These are phyloP conservation scores for Rhynchopsitta pachyrhyncha DNA, from an alignment of 2,113 vertebrate genomes.

Conservation along the genomic window DNA sequence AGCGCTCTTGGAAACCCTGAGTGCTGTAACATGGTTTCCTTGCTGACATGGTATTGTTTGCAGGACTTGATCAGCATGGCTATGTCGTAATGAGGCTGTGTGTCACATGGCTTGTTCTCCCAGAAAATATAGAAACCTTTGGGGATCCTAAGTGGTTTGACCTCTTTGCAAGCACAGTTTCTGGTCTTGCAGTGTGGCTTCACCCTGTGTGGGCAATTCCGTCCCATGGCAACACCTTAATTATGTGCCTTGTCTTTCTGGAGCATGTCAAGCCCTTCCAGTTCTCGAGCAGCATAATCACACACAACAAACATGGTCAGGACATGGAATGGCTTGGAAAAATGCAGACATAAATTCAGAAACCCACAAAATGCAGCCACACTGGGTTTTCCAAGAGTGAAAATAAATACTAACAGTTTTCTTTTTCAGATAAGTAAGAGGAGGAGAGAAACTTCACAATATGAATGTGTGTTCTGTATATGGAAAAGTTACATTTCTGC, in stretches of 20 bases:
- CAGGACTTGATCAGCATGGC: rapidly evolving
- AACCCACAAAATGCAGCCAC: not conserved
- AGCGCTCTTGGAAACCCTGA: rapidly evolving
- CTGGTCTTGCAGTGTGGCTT: conserved; percentile 1
- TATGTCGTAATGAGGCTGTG: not conserved
- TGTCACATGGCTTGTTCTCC: not conserved
- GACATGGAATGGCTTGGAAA: not conserved
- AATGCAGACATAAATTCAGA: not conserved
- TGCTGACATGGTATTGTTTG: not conserved
- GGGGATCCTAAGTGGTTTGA: not conserved
- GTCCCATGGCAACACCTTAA: not conserved
- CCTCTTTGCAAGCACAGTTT: conserved; percentile 5
- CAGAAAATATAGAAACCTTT: not conserved
- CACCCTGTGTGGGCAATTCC: not conserved
- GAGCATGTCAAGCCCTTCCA: not conserved
- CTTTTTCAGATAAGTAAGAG: not conserved
- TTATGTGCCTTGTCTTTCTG: not conserved
- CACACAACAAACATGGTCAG: not conserved
- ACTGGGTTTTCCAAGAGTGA: not conserved
- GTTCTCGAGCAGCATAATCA: not conserved
- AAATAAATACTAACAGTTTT: not conserved
- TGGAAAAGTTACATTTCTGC: not conserved
- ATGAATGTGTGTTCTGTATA: not conserved
- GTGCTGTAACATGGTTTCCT: not conserved
- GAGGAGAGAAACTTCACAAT: not conserved